Base-by-base conservation (phyloP, 2,797 vertebrate genomes). In the Limosa lapponica region DNA sequence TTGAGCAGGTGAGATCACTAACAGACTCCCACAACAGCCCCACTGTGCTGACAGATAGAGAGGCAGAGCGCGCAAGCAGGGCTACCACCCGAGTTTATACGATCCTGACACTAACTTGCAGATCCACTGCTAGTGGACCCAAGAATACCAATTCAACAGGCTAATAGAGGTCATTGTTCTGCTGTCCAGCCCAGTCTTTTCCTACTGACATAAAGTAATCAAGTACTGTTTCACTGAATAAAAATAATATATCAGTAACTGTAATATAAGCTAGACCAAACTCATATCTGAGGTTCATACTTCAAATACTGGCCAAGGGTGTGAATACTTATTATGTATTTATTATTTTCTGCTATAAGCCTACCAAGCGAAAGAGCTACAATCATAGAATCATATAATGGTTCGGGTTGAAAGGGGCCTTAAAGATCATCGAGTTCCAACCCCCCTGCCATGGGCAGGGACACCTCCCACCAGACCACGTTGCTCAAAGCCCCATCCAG, bases 21-120 rank as follows among this genome's bases (percentile, higher is more conserved):
- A 37, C 27, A 62, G 78, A 25, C 36, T 18, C 49, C 43, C 46
- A 24, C 0, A 0, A 28, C n/a, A 65, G 62, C 30, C 46, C 13
- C 13, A 4, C 23, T 10, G 16, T 0, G 2, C 43, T 49, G 51
- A 7, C 46, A 61, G 14, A 17, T 1, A 58, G 54, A 69, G 20
- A 44, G 28, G 24, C 48, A 81, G 44, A 72, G n/a, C 1, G 0
- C 9, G 18, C 43, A 55, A 32, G 44, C 28, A 39, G 57, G 39
- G 36, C 71, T 46, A 23, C 36, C 27, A 22, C 15, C 13, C 1
- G 3, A 70, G 37, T 20, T 87, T 46, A 3, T 6, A 14, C 0
- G 2, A 13, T 30, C 27, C 36, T 37, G 19, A 43, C 11, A 10
- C 30, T 22, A 43, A 39, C 18, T 28, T 28, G 32, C 24, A 39